A percentile compares a stretch with the other conserved stretches of the same genome.
These are phyloP conservation scores for Pygmarrhopalites habei DNA, from an alignment of 1,140 invertebrate genomes.

Conservation along the genomic window DNA sequence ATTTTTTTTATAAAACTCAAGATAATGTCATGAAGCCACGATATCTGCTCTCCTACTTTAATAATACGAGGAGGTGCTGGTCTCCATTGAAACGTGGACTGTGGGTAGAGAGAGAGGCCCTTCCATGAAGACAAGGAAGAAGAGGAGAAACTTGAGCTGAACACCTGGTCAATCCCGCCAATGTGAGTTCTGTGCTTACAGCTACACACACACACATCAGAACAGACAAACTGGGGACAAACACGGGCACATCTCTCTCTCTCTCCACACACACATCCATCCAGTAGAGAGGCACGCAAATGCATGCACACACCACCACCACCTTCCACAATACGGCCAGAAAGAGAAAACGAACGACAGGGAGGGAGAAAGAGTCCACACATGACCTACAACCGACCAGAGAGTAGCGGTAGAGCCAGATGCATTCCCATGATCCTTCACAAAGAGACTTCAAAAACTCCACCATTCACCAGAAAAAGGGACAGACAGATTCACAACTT, in stretches of 20 bases:
- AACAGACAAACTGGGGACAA: not conserved
- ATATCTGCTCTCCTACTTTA: too few species aligned
- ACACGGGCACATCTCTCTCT: too few species aligned
- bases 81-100: not conserved
- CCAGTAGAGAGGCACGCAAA: not conserved
- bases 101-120: not conserved
- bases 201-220: not conserved
- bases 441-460: not conserved
- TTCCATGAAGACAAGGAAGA: not conserved
- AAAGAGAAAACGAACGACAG: not conserved
- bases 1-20: too few species aligned
- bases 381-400: not conserved
- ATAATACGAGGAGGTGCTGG: not conserved
- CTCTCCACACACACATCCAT: not conserved
- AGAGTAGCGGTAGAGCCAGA: not conserved
- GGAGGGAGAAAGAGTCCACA: not conserved
- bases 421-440: constrained; percentile 8
- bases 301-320: not conserved
- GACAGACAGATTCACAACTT: not conserved
- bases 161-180: constrained; percentile 19
- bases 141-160: constrained; percentile 13
- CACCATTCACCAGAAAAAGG: not conserved
- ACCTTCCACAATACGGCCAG: too few species aligned
- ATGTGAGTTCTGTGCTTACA: not conserved
- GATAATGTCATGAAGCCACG: too few species aligned